Evolutionary conservation across 2,113 vertebrate species (phyloP).

Genomic region (Oryzias javanicus): DNA sequence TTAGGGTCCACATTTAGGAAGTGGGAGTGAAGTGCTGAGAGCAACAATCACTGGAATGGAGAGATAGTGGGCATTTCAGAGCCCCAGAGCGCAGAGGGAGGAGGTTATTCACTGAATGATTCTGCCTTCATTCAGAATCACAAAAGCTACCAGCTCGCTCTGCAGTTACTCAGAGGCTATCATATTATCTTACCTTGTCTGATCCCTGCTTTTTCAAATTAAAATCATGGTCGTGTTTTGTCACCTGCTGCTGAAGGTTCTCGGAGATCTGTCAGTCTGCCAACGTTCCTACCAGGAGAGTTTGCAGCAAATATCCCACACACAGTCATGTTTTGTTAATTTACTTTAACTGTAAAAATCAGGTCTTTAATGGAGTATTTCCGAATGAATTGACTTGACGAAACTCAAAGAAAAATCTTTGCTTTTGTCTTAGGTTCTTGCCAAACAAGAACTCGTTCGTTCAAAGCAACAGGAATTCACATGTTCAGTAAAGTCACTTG

Average conservation of each 20-base stretch:
- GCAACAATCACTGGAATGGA: slow-evolving; percentile 40
- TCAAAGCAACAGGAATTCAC: slow-evolving; percentile 51
- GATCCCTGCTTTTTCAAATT: slow-evolving; percentile 28
- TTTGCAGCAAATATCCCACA: slow-evolving; percentile 38
- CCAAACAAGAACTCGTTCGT: slow-evolving; percentile 40
- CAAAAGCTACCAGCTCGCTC: slow-evolving; percentile 51
- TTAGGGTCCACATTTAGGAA: slow-evolving; percentile 57
- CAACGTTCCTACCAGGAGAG: slow-evolving; percentile 18
- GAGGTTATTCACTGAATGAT: slow-evolving; percentile 44
- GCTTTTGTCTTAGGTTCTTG: slow-evolving; percentile 43
- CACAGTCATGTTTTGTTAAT: slow-evolving; percentile 40
- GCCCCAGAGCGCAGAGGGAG: slow-evolving; percentile 30
- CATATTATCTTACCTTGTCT: slow-evolving; percentile 49
- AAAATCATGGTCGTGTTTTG: slow-evolving; percentile 47
- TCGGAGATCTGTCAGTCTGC: slow-evolving; percentile 37
- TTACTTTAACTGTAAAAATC: slow-evolving; percentile 43
- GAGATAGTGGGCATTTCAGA: slow-evolving; percentile 56
- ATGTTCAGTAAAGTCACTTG: slow-evolving; percentile 46
- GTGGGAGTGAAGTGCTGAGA: slow-evolving; percentile 27
- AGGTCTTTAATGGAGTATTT: slow-evolving; percentile 47
- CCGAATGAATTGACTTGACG: slow-evolving; percentile 33
- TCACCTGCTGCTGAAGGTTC: slow-evolving; percentile 32
- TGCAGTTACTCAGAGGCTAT: slow-evolving; percentile 39
- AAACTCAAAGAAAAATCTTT: slow-evolving; percentile 43
- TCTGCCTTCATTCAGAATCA: slow-evolving; percentile 54